Conservation (phyloP, 35 echinoderm and acorn worm genomes). For the Ophioderma brevispina region DNA sequence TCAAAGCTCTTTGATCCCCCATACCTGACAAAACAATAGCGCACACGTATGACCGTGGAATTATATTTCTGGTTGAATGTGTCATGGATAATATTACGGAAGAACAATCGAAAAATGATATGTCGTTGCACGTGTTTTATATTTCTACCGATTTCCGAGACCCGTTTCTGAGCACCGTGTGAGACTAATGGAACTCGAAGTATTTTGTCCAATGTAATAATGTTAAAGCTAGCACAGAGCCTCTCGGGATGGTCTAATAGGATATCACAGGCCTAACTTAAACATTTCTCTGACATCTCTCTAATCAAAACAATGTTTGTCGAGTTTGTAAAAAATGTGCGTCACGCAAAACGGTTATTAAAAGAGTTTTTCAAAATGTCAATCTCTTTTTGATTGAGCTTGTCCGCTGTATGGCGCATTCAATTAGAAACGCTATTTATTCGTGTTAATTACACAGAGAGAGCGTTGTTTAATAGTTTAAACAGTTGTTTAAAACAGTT, state of each 20-base stretch:
- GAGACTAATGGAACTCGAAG: not conserved
- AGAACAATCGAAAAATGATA: not conserved
- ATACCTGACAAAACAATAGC: no score
- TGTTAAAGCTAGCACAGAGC: not conserved
- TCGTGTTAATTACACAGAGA: no score
- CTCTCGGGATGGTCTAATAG: not conserved
- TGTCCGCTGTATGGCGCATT: no score
- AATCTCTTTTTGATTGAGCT: no score
- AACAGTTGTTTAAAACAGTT: no score
- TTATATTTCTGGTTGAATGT: not conserved
- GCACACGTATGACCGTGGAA: no score
- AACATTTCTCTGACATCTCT: not conserved
- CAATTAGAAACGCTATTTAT: no score
- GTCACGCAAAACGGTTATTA: not conserved
- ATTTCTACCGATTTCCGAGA: not conserved
- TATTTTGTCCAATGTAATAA: not conserved
- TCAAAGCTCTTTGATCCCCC: no score
- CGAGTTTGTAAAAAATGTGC: not conserved
- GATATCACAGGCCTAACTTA: not conserved
- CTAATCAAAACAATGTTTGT: conserved; percentile 1
- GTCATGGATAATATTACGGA: not conserved
- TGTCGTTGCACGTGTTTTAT: not conserved
- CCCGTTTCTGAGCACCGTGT: not conserved
- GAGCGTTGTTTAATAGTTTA: no score
- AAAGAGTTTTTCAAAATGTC: no score